Evolutionary conservation across 2,888 invertebrate genomes (phyloP).

Genomic region (Xanthia togata): DNA sequence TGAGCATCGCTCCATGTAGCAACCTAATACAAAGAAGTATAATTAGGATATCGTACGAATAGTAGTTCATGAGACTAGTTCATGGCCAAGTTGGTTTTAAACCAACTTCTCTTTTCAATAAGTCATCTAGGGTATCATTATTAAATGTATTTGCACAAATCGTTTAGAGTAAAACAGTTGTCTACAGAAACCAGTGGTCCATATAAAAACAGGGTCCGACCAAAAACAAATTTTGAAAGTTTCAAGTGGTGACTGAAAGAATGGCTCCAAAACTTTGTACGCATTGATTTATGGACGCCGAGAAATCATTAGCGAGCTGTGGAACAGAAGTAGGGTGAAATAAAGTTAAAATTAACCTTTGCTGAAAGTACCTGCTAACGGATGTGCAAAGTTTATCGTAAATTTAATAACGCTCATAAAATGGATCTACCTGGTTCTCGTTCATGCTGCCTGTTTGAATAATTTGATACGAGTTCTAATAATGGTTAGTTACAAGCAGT

Average conservation of each 20-base stretch:
- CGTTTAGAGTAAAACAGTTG: constrained; percentile 36
- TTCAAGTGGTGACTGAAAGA: constrained; percentile 70
- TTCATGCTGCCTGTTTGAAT: constrained; percentile 26
- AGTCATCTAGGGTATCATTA: not conserved
- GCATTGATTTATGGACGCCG: constrained; percentile 77
- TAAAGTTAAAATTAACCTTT: constrained; percentile 78
- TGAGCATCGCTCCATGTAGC: constrained; percentile 96
- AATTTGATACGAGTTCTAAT: not conserved
- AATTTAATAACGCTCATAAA: constrained; percentile 63
- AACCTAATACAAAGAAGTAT: constrained; percentile 87
- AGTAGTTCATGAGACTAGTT: not conserved
- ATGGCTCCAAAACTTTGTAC: constrained; percentile 70
- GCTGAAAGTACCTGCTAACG: constrained; percentile 65
- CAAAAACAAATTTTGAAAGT: constrained; percentile 67
- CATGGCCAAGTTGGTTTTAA: not conserved
- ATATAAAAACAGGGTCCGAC: constrained; percentile 54
- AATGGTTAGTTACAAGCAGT: not conserved
- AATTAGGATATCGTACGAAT: not conserved
- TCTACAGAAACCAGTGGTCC: constrained; percentile 34
- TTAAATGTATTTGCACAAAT: constrained; percentile 14
- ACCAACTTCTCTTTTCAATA: not conserved
- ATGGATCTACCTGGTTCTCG: constrained; percentile 44
- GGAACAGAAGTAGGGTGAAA: constrained; percentile 71
- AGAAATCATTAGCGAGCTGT: constrained; percentile 76
- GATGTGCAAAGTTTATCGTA: constrained; percentile 65